Conservation (phyloP, 2,113 vertebrate genomes). For the Eonycteris spelaea region DNA sequence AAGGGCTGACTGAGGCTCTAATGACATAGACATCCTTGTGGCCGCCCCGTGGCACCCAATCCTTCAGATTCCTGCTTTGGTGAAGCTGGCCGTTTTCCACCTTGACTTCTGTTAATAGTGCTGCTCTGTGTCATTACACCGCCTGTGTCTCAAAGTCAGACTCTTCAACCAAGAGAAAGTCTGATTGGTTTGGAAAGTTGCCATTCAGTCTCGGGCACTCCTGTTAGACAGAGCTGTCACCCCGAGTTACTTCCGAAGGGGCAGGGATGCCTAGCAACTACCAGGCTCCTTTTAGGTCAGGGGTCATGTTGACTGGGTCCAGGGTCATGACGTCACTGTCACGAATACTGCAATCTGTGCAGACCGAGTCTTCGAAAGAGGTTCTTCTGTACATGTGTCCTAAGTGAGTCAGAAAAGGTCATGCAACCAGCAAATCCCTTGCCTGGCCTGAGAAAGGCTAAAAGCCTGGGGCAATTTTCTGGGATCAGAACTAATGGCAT, state of each 20-base stretch:
- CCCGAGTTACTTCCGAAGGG: neutral
- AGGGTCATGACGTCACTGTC: neutral
- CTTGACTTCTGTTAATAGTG: neutral
- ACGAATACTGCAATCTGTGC: neutral
- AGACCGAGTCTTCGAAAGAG: neutral
- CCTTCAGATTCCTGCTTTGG: neutral
- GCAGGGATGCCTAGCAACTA: neutral
- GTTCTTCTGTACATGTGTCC: accelerated
- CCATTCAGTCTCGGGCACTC: neutral
- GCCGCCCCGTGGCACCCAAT: neutral
- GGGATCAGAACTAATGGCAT: neutral
- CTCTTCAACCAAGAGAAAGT: neutral
- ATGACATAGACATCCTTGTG: neutral
- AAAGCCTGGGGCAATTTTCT: neutral
- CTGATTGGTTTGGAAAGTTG: neutral
- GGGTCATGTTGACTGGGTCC: neutral
- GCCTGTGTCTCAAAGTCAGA: neutral
- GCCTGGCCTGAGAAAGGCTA: neutral
- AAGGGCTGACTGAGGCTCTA: too few species aligned
- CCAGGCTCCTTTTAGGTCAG: neutral
- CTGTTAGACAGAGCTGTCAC: neutral
- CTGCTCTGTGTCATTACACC: neutral
- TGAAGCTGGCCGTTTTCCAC: neutral
- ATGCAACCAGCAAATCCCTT: neutral
- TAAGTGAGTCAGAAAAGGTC: neutral